Base-by-base conservation (phyloP, 2,888 invertebrate genomes). In the Chymomyza procnemis region DNA sequence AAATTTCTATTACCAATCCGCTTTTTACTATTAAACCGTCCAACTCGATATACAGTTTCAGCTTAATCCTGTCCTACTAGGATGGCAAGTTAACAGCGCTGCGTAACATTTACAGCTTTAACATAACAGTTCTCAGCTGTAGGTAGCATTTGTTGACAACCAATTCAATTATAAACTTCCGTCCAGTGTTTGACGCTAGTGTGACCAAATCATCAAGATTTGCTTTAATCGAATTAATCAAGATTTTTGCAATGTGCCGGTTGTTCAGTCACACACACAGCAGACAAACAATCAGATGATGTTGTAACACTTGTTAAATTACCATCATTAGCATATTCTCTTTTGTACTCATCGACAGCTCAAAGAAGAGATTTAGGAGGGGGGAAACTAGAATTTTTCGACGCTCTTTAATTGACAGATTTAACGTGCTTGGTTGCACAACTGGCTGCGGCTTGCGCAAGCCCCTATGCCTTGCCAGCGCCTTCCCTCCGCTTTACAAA, bases 151-250 rank as follows among this genome's bases (percentile, higher is more conserved):
- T n/a, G 50, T 54, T 5, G 30, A 30, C 19, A 54, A 19, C 22
- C 18, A 47, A 18, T 18, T 63, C 64, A 75, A 80, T 80, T 80
- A 74, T 71, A 65, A 73, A 67, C 76, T 78, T 78, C 79, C 76
- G 71, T 67, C 73, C 73, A 62, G 41, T 63, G 18, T 46, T 50
- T 47, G 50, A 30, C 21, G 22, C 47, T 19, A 21, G 59, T 14
- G 14, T 41, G 30, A 14, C 22, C 46, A 46, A 57, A 58, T 30
- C 58, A 61, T 62, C 71, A 63, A 67, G 65, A 71, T 66, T 67
- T 66, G 65, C 61, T 57, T 75, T 68, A 74, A 74, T 75, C 66
- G 72, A 74, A 74, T 74, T 54, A 74, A 75, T 75, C 68, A 74
- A 52, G 66, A 61, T 41, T 41, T 57, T 57, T 16, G 8, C 48